Conservation (phyloP, 2,888 invertebrate genomes). For the Acanthococcus lagerstroemiae region DNA sequence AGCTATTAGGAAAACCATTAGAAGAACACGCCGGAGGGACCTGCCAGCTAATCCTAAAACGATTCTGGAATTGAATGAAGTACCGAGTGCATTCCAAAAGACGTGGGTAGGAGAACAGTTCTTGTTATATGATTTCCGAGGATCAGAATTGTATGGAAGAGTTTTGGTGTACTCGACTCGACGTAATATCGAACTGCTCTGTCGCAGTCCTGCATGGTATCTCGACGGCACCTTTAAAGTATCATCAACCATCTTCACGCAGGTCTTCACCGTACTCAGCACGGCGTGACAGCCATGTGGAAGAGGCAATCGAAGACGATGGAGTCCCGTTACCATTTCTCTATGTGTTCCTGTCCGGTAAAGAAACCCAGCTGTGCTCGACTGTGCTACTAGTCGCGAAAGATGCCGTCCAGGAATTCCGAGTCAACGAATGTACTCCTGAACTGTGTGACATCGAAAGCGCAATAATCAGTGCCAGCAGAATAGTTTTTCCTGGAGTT, state of each 20-base stretch:
- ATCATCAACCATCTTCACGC: background rate
- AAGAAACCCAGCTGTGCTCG: background rate
- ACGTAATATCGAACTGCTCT: no score
- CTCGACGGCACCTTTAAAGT: background rate
- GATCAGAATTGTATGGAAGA: background rate
- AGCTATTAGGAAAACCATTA: background rate
- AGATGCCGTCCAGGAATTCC: background rate
- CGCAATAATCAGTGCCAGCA: background rate
- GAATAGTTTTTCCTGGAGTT: no score
- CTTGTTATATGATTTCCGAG: no score
- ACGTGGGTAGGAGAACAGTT: background rate
- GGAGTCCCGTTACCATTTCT: background rate
- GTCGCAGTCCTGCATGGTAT: no score
- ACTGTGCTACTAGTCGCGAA: background rate
- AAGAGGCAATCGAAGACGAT: background rate
- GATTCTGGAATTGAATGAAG: background rate
- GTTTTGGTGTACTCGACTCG: no score
- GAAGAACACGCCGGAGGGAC: background rate
- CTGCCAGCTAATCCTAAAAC: background rate
- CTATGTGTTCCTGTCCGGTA: background rate
- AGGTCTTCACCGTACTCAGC: background rate
- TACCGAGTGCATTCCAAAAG: background rate
- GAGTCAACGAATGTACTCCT: background rate
- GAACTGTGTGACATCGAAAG: background rate
- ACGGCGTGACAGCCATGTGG: background rate